These are phyloP conservation scores for Sorex maritimensis DNA, from an alignment of 2,797 vertebrate genomes.

Conservation along the genomic window DNA sequence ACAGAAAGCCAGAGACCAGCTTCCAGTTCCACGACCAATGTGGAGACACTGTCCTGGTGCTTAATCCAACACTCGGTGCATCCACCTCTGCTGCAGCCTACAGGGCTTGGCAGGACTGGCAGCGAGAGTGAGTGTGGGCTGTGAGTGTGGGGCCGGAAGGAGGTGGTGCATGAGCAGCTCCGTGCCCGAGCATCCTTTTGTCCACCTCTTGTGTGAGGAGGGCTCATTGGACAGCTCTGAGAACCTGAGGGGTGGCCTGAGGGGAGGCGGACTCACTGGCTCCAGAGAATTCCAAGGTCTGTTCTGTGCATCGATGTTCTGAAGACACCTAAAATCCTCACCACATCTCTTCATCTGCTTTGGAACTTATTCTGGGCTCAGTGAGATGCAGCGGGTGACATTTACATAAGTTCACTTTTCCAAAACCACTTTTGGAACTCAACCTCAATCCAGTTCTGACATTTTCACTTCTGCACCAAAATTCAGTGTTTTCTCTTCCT, in stretches of 20 bases:
- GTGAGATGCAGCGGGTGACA: not conserved
- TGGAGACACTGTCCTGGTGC: not conserved
- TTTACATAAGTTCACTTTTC: not conserved
- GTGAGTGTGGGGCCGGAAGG: too few relatives aligned
- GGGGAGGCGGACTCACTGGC: not conserved
- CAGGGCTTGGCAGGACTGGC: too few relatives aligned
- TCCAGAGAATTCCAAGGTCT: not conserved
- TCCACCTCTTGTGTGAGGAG: not conserved
- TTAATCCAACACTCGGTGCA: too few relatives aligned
- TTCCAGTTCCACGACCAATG: not conserved
- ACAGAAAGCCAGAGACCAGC: not conserved
- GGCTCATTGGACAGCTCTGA: not conserved
- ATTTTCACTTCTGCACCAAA: constrained; percentile 62
- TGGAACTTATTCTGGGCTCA: constrained; percentile 23
- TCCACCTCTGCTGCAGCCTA: too few relatives aligned
- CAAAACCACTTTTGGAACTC: constrained; percentile 41
- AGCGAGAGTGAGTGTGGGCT: too few relatives aligned
- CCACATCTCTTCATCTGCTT: not conserved
- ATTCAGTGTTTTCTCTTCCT: constrained; percentile 8
- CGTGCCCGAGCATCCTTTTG: constrained; percentile 12
- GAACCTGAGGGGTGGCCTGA: not conserved
- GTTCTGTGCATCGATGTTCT: not conserved
- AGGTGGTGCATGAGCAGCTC: too few relatives aligned
- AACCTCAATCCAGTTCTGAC: constrained; percentile 46
- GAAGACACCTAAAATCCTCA: not conserved